Evolutionary conservation across 2,113 vertebrate genomes (phyloP), one percentile per base, ranked within the genome.

Genomic region (Struthidea cinerea): DNA sequence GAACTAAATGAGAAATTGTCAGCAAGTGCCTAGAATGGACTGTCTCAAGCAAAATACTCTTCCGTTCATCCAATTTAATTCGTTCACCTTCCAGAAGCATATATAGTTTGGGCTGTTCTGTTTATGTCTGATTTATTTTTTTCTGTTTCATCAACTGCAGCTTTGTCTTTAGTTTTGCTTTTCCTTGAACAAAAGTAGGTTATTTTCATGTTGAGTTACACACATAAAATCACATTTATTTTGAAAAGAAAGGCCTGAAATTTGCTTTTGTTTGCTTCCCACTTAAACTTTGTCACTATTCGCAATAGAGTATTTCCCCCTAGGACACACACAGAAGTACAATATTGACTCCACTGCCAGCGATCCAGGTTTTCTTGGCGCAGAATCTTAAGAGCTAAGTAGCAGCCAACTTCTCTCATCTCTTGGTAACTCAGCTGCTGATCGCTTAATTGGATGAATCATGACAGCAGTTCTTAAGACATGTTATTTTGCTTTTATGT

Each of bases 1-100:
- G 98, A 99, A 73, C 97, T 99, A 92, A 93, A 99, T 96, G 97
- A 97, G 84, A 98, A 98, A 69, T 97, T 99, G 50, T 97, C 97
- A 63, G 95, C 98, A 82, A 97, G 96, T 95, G 94, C 97, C 67
- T 97, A 97, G 71, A n/a, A 24, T 90, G 77, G 57, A 73, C 81
- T 87, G 3, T 82, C 64, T 67, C 24, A 92, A 94, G 44, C 37
- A 82, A 79, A 87, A 53, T 55, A 63, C 46, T n/a, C 67, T 79
- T 69, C 65, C 10, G 3, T 64, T 89, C 11, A 3, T 28, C 32
- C 35, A 52, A 17, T 28, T 60, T 61, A 27, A 46, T 49, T 33
- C 46, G 37, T 65, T 42, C 24, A 20, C 64, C 22, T 70, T 74
- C 55, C 30, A 59, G 16, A 42, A 77, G 7, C 10, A 5, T 59